phyloP scores from a whole-genome alignment of 2,113 vertebrate genomes.

The Siphamia tubifer region DNA sequence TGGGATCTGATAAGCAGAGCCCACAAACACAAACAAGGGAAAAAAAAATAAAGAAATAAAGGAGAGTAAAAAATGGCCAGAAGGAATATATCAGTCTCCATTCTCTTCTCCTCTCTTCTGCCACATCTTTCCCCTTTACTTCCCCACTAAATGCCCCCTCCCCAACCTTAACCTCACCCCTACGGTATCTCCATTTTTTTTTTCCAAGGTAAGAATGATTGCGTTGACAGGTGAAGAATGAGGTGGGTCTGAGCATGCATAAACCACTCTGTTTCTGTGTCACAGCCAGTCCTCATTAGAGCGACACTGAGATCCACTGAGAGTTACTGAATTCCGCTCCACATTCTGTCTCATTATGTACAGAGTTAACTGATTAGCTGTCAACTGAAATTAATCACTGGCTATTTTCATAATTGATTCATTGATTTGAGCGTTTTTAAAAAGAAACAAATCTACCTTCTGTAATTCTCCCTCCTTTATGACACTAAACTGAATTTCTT shows the following conservation, averaged over 20 bases:
- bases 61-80: slow-evolving; percentile 20
- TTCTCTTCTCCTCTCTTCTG: slow-evolving; percentile 29
- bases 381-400: no score
- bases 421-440: no score
- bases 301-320: slow-evolving; percentile 18
- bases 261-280: slow-evolving; percentile 29
- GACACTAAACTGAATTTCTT: no score
- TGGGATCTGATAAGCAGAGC: slow-evolving; percentile 73
- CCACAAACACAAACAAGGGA: slow-evolving; percentile 70
- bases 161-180: slow-evolving; percentile 5
- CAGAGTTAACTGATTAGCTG: no score
- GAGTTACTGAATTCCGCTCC: slow-evolving; percentile 6
- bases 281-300: slow-evolving; percentile 40
- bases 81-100: slow-evolving; percentile 43
- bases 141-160: neutral
- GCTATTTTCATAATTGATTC: no score
- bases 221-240: slow-evolving; percentile 73
- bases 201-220: slow-evolving; percentile 53
- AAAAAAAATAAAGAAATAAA: slow-evolving; percentile 58
- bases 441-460: no score
- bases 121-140: slow-evolving; percentile 14
- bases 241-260: slow-evolving; percentile 46
- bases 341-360: neutral
- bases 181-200: slow-evolving; percentile 23
- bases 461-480: no score